Percentiles rank a stretch among this genome's conserved stretches.
phyloP scores from a whole-genome alignment of 2,113 vertebrate genomes.

The Sorex araneus region DNA sequence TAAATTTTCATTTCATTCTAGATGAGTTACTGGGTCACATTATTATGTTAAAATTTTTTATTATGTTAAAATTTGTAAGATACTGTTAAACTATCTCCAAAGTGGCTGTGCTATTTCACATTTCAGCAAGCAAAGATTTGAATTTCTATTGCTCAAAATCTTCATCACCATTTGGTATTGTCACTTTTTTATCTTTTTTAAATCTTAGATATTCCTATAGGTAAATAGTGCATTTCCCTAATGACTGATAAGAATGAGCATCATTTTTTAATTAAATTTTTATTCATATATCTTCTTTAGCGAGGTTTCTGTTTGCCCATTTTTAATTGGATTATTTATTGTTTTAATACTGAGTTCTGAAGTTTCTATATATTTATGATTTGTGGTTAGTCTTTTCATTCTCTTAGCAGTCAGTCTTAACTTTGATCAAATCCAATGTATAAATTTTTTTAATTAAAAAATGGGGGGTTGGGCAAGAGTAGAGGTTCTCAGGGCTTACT shows the following conservation, averaged over 20 bases:
- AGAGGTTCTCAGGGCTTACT: too few species aligned
- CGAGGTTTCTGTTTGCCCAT: slow-evolving; percentile 9
- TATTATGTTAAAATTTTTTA: slow-evolving; percentile 51
- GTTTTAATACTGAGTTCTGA: slow-evolving; percentile 24
- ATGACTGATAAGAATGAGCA: neutral
- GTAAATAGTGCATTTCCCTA: neutral
- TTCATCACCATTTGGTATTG: neutral
- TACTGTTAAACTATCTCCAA: neutral
- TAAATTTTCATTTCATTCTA: slow-evolving; percentile 46
- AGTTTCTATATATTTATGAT: neutral
- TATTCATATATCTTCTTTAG: neutral
- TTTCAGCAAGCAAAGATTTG: neutral
- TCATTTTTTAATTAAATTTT: neutral
- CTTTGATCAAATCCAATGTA: slow-evolving; percentile 24
- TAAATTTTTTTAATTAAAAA: neutral
- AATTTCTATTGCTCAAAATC: neutral
- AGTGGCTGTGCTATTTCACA: neutral
- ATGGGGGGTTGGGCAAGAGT: too few species aligned
- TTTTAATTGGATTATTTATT: slow-evolving; percentile 50
- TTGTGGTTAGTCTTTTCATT: slow-evolving; percentile 14
- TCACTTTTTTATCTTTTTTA: neutral
- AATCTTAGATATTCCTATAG: neutral
- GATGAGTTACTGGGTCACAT: neutral
- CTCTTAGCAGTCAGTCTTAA: slow-evolving; percentile 15
- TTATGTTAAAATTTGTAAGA: slow-evolving; percentile 43